Evolutionary conservation across 1,140 invertebrate genomes (phyloP).

Genomic region (Drosophila hydei): DNA sequence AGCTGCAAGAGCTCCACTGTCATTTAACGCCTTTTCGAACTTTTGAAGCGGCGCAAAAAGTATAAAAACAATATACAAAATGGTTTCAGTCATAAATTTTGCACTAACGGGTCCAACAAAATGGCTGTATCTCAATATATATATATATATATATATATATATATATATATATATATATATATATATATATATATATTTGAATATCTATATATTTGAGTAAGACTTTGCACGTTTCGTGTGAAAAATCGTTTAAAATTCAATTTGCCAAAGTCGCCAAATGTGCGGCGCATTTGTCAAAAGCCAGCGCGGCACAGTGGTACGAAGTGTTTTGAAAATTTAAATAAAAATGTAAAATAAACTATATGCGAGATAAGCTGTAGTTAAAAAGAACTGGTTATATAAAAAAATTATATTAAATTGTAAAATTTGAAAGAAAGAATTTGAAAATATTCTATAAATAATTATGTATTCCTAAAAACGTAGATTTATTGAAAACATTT

Average conservation of each 20-base stretch:
- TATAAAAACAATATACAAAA: constrained; percentile 44
- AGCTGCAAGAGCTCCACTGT: constrained; percentile 34
- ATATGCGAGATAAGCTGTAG: background rate
- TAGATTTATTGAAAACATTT: too few species aligned
- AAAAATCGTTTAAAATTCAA: constrained; percentile 63
- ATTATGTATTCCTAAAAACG: too few species aligned
- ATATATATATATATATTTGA: constrained; percentile 7
- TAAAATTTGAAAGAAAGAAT: too few species aligned
- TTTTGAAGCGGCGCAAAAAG: constrained; percentile 17
- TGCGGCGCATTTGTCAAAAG: constrained; percentile 39
- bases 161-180: constrained; percentile 13
- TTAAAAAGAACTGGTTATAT: background rate
- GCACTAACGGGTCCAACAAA: constrained; percentile 11
- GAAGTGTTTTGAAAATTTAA: background rate
- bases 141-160: constrained; percentile 13
- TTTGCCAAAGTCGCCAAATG: constrained; percentile 50
- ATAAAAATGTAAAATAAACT: background rate
- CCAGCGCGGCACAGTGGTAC: constrained; percentile 23
- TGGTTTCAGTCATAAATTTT: constrained; percentile 54
- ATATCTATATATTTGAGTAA: constrained; percentile 13
- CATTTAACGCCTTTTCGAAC: constrained; percentile 40
- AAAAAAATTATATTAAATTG: too few species aligned
- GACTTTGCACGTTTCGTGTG: constrained; percentile 39
- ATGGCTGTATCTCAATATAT: constrained; percentile 30
- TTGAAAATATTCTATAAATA: too few species aligned